Percentiles rank a stretch among this genome's conserved stretches.
Evolutionary conservation across 2,797 vertebrate species (phyloP).

Genomic region (Arremon brunneinucha): DNA sequence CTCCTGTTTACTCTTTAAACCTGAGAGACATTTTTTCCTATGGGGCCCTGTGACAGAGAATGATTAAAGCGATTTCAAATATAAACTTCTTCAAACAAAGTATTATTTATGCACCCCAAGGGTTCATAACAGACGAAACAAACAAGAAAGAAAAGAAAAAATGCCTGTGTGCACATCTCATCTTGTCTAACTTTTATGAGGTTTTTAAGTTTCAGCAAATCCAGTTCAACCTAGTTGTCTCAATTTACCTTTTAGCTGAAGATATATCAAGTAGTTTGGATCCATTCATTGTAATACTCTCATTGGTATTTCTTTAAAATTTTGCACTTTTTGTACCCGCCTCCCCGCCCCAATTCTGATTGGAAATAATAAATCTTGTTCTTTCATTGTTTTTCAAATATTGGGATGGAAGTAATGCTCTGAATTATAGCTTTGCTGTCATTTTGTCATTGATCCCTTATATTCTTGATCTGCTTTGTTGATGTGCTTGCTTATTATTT

Average conservation of each 20-base stretch:
- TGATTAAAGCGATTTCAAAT: neutral
- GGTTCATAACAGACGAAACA: neutral
- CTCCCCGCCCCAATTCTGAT: neutral
- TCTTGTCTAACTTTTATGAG: neutral
- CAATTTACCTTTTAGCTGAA: neutral
- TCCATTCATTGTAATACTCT: neutral
- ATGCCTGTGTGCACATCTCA: neutral
- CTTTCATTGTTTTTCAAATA: neutral
- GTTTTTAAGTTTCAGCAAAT: neutral
- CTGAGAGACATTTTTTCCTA: neutral
- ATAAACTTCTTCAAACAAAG: slow-evolving; percentile 2
- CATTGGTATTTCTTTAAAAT: neutral
- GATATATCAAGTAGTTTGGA: neutral
- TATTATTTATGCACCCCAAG: slow-evolving; percentile 6
- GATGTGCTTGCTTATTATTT: neutral
- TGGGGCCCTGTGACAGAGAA: neutral
- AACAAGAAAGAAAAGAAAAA: neutral
- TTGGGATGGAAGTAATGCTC: neutral
- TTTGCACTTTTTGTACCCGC: neutral
- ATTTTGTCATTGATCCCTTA: neutral
- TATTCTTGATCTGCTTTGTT: neutral
- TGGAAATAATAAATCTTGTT: neutral
- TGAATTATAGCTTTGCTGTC: neutral
- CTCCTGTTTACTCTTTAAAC: neutral
- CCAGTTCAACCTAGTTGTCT: neutral